Evolutionary conservation across 2,113 vertebrate genomes (phyloP), one percentile per base, ranked within the genome.

Genomic region (Sakesphorus luctuosus): DNA sequence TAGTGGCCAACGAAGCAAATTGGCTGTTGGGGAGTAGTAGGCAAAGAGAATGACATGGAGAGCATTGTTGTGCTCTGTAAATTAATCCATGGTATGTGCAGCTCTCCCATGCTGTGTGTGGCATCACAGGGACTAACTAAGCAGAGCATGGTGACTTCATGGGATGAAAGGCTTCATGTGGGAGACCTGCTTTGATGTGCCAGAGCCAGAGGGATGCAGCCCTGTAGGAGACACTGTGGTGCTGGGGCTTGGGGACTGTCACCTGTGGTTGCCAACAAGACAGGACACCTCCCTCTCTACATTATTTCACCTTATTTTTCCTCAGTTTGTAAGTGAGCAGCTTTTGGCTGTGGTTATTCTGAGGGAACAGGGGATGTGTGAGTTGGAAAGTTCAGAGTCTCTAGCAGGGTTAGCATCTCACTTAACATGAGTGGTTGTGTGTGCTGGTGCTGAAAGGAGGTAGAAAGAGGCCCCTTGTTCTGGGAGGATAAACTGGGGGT

Each of bases 161-260:
- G 9, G 12, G 40, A 50, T 49, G 26, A 69, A 65, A 65, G 55
- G 40, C 46, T 56, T 65, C 23, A 19, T 18, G 23, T 77, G 56
- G 38, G 52, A 19, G 23, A 63, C 11, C 29, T 52, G 11, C 35
- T 74, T 43, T 43, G 28, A 8, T 65, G 19, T 11, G 6, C 82
- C 20, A 19, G 38, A 59, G 49, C 46, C 33, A 21, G 33, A 56
- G 50, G 50, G 46, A 25, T 85, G 40, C 26, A 38, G 1, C 66
- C 24, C 36, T 56, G 8, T 46, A 15, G 50, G 46, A 71, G 62
- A 47, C 36, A 11, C 19, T 0, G 0, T 33, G 2, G 0, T 82
- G 35, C 29, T 74, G 55, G 18, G 26, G 1, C 36, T 79, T 2
- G 3, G 29, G 40, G 8, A 6, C 77, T 72, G 7, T 44, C 71